Base-by-base conservation (phyloP, 53 echinoderm and acorn worm species). In the Temnopleurus reevesii region DNA sequence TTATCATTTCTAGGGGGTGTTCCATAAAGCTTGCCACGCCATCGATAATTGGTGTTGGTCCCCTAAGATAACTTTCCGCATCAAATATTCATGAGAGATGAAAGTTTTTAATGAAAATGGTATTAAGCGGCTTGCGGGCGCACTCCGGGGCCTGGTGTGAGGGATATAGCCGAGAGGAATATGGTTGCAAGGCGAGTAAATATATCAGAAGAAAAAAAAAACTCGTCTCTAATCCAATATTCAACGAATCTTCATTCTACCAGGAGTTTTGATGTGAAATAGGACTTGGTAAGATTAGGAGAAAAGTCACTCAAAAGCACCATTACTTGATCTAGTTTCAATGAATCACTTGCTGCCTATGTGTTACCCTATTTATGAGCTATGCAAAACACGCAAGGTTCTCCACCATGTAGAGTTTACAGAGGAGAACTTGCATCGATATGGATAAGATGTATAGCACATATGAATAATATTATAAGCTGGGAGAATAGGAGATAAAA, bases 41-140 rank as follows among this genome's bases (percentile, higher is more conserved):
- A 79, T 1, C 79, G 15, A 15, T 79, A 17, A 79, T 79, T 79
- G 79, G 79, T 27, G 79, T 79, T 79, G 49, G 79, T 79, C 79
- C 26, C 13, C 13, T 5, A 29, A 17, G 79, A 49, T 49, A 79
- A 46, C 46, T 49, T 49, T 49, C 30, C 79, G 13, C 12, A 79
- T 79, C 26, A 49, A 29, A 47, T 79, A 79, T 79, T 47, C 79
- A 79, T 79, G 79, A 79, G 46, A 28, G 45, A 9, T 10, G 47
- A 49, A 28, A 79, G 46, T 46, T 79, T 15, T 46, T 79, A 79
- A 79, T 79, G 79, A 79, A 79, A 79, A 49, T 3, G 46, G 79
- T 49, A 79, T 79, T 79, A 79, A 47, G 28, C 13, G 79, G 9
- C 49, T 77, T 77, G 6, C 41, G 49, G 79, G 46, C 15, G 41